Conservation (phyloP, 2,113 vertebrate genomes). For the Sphyrna mokarran region DNA sequence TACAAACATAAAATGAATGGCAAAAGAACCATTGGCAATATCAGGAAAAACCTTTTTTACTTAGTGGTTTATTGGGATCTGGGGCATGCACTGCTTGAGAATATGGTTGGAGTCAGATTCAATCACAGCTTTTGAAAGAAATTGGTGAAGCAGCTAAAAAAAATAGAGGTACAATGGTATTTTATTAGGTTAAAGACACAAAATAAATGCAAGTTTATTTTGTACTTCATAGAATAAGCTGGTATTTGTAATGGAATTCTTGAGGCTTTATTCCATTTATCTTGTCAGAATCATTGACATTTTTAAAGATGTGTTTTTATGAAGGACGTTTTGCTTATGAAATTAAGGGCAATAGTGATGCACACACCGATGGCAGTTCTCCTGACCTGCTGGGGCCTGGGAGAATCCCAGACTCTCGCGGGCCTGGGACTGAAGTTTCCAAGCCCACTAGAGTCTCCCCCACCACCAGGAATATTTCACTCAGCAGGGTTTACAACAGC, state of each 20-base stretch:
- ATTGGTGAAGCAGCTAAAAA: neutral
- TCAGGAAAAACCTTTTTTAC: neutral
- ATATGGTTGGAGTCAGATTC: neutral
- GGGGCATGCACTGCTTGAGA: neutral
- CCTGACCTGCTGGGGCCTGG: too few species aligned
- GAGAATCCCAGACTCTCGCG: too few species aligned
- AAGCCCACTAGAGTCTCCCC: too few species aligned
- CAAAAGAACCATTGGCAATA: neutral
- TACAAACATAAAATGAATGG: neutral
- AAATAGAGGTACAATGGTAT: neutral
- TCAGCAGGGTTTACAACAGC: too few species aligned
- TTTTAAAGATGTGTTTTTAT: neutral
- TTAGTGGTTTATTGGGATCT: neutral
- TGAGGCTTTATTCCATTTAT: neutral
- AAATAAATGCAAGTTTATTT: neutral
- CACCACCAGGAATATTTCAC: too few species aligned
- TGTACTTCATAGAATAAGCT: neutral
- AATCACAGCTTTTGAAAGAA: neutral
- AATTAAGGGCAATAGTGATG: neutral
- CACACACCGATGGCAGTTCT: neutral
- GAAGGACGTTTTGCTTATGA: neutral
- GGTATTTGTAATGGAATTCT: neutral
- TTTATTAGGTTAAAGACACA: neutral
- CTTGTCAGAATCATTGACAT: neutral
- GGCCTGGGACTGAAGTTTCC: too few species aligned